Conservation (phyloP, 1,140 invertebrate species). For the Teleogryllus occipitalis region DNA sequence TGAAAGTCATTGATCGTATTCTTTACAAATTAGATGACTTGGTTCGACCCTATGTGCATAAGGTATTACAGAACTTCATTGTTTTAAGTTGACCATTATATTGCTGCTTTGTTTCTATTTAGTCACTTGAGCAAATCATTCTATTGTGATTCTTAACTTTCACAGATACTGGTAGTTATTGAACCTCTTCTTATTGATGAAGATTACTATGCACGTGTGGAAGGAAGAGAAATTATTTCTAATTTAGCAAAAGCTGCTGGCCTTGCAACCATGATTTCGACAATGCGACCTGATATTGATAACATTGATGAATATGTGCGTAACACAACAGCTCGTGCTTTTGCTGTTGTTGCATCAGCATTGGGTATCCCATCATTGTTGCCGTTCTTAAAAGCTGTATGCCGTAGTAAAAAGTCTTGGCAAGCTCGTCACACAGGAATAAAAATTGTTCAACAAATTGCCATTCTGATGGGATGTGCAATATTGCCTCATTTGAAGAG, state of each 20-base stretch:
- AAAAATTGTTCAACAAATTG: conserved; percentile 99
- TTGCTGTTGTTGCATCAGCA: conserved; percentile 98
- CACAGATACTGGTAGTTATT: conserved; percentile 92
- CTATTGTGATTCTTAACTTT: conserved; percentile 1
- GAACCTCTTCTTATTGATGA: conserved; percentile 98
- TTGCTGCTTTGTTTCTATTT: neutral
- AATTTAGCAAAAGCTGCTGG: conserved; percentile 99
- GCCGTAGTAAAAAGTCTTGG: conserved; percentile 99
- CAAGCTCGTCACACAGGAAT: conserved; percentile 99
- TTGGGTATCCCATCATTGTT: conserved; percentile 92
- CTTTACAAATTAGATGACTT: conserved; percentile 98
- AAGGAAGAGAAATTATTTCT: conserved; percentile 98
- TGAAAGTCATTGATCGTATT: conserved; percentile 98
- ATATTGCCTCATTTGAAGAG: conserved; percentile 97
- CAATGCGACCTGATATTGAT: conserved; percentile 99
- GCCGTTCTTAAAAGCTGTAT: conserved; percentile 98
- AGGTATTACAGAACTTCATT: conserved; percentile 45
- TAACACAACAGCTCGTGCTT: conserved; percentile 97
- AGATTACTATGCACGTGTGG: conserved; percentile 99
- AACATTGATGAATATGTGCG: conserved; percentile 99
- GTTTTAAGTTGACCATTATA: neutral
- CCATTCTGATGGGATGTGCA: conserved; percentile 99
- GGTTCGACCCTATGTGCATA: conserved; percentile 98
- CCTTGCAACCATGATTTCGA: conserved; percentile 99
- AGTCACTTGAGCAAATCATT: neutral